Evolutionary conservation across 2,113 vertebrate species (phyloP), one percentile per base, ranked within the genome.

Genomic region (Gopherus evgoodei): DNA sequence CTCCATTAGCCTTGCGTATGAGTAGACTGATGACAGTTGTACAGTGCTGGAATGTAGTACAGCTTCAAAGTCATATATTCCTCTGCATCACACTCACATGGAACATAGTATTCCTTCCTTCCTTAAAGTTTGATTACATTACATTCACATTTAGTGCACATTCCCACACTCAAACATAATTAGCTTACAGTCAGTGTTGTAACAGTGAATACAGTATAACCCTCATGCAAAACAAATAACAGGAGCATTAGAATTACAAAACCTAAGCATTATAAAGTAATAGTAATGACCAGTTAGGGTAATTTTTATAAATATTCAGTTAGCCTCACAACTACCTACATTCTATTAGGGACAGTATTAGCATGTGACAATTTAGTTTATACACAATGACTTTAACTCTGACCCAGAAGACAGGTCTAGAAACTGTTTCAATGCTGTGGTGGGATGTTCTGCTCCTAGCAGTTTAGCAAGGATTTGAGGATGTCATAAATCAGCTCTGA

Each of bases 181-280:
- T 91, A 84, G 52, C 81, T 65, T 83, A 19, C 78, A 87, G 69
- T 24, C 19, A 16, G 1, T 44, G 16, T 12, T 42, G 49, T 50
- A 49, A 59, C 78, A 47, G n/a, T 83, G 88, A 95, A 21, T 91
- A 88, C 47, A 44, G 24, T 76, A 47, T n/a, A 90, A 85, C 27
- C 21, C 31, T 94, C 35, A 31, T 72, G n/a, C 57, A 90, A 93
- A 95, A 81, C 62, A 92, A 94, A 65, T 65, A 1, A 82, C 0
- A 0, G 5, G 42, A 91, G 42, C n/a, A 5, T 59, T 57, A 29
- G 24, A 81, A 81, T 91, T 81, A 54, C n/a, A 85, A 57, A 90
- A 81, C 11, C 31, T 35, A 50, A 87, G 56, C 49, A 91, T 92
- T 78, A 19, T 65, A 47, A 88, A 91, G n/a, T 72, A 59, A 69